Evolutionary conservation across 2,113 vertebrate species (phyloP).

Genomic region (Pipa parva): DNA sequence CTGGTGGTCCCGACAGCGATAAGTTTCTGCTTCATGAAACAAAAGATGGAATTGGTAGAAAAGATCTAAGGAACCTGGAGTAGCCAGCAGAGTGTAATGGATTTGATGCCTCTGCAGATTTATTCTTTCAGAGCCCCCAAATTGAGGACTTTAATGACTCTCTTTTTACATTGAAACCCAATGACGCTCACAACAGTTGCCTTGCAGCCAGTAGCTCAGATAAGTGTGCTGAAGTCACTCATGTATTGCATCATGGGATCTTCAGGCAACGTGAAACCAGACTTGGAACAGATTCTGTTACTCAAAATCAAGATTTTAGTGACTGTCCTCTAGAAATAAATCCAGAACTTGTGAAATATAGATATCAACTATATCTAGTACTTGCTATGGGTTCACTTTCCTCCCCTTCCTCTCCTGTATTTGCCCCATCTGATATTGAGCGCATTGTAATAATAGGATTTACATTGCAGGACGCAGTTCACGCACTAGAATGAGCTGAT

Average conservation of each 20-base stretch:
- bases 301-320: background rate
- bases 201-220: background rate
- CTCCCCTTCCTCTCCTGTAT: conserved; percentile 46
- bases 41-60: background rate
- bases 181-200: background rate
- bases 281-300: background rate
- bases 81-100: too few species aligned
- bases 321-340: background rate
- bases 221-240: background rate
- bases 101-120: background rate
- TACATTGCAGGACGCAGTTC: conserved; percentile 74
- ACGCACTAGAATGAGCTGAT: conserved; percentile 79
- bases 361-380: background rate
- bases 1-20: background rate
- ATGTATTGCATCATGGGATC: background rate
- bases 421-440: conserved; percentile 72
- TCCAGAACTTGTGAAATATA: background rate
- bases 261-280: background rate
- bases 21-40: background rate
- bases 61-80: background rate
- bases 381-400: background rate
- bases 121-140: background rate
- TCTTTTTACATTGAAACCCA: background rate
- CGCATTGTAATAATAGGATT: conserved; percentile 84
- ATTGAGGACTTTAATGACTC: background rate